Evolutionary conservation across 1,140 invertebrate genomes (phyloP).

Genomic region (Meloidogyne exigua): DNA sequence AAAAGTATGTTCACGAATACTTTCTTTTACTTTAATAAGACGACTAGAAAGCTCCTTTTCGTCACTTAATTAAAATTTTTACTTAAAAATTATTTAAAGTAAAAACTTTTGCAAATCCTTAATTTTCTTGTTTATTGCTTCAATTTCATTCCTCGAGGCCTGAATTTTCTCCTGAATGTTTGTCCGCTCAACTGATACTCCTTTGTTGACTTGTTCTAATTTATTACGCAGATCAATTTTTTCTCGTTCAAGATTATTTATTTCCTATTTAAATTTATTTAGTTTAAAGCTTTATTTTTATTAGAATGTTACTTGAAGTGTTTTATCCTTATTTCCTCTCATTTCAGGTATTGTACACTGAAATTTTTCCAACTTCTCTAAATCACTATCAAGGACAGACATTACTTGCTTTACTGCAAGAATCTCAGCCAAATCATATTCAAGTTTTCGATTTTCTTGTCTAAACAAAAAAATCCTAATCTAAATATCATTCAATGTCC

Average conservation of each 20-base stretch:
- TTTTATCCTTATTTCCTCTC: not conserved
- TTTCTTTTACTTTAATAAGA: conserved; percentile 9
- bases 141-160: not conserved
- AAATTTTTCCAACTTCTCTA: not conserved
- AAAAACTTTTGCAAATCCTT: conserved; percentile 1
- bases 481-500: not conserved
- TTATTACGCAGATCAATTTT: not conserved
- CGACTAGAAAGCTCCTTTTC: conserved; percentile 17
- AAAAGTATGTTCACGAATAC: conserved; percentile 9
- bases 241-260: not conserved
- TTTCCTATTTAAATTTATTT: not conserved
- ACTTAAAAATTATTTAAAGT: not conserved
- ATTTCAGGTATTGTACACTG: not conserved
- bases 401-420: not conserved
- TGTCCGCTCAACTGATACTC: not conserved
- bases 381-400: not conserved
- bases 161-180: not conserved
- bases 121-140: not conserved
- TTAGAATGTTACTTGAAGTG: not conserved
- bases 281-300: not conserved
- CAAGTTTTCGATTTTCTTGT: not conserved
- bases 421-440: conserved; percentile 18
- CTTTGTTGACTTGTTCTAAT: not conserved
- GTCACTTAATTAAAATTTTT: not conserved
- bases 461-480: not conserved